Conservation (phyloP, 2,888 invertebrate genomes). For the Bursaphelenchus okinawaensis region DNA sequence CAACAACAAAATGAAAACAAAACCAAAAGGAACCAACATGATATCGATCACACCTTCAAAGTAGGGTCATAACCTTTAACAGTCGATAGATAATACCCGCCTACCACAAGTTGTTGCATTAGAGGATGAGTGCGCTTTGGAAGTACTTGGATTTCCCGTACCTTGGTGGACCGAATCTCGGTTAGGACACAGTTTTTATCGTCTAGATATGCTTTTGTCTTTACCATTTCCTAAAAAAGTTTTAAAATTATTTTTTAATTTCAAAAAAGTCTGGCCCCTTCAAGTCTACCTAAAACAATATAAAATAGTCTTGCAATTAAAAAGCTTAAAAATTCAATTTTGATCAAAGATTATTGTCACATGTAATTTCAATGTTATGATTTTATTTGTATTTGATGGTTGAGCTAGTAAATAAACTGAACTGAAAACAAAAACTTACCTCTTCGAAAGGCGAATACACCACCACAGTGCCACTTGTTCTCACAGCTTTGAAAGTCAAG, state of each 20-base stretch:
- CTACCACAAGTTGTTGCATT: constrained; percentile 78
- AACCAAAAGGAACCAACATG: neutral
- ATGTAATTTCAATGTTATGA: too few relatives aligned
- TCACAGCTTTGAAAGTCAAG: constrained; percentile 23
- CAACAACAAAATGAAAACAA: neutral
- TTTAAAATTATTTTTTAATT: neutral
- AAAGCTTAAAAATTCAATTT: too few relatives aligned
- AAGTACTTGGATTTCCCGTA: constrained; percentile 57
- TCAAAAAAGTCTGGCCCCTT: neutral
- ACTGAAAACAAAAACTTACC: too few relatives aligned
- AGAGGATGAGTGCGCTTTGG: constrained; percentile 79
- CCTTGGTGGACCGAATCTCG: constrained; percentile 63
- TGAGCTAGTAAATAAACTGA: too few relatives aligned
- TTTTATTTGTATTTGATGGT: too few relatives aligned
- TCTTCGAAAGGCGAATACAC: constrained; percentile 32
- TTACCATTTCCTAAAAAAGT: constrained; percentile 68
- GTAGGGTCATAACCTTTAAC: constrained; percentile 56
- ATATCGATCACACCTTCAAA: neutral
- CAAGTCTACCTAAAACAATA: too few relatives aligned
- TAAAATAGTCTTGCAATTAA: too few relatives aligned
- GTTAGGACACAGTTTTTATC: constrained; percentile 68
- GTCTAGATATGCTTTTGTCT: constrained; percentile 75
- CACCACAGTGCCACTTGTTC: constrained; percentile 39
- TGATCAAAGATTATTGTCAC: too few relatives aligned
- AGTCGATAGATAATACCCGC: constrained; percentile 81